Percentiles rank a stretch among this genome's conserved stretches.
These are phyloP conservation scores for Oceanites oceanicus DNA, from an alignment of 2,113 vertebrate genomes.

Conservation along the genomic window DNA sequence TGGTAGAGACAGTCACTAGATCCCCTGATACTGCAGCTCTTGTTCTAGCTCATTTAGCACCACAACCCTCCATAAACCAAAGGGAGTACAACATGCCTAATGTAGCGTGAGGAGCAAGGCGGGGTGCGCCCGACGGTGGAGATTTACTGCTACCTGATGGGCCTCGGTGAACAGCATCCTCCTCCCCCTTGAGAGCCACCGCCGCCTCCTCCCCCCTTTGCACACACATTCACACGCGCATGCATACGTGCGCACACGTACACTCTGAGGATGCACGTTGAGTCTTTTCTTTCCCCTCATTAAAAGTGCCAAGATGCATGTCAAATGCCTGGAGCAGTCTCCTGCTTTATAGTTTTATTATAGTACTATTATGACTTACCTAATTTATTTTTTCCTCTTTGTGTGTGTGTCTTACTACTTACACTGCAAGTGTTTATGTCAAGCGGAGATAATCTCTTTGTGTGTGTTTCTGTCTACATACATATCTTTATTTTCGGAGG, in stretches of 20 bases:
- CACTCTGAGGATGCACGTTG: not conserved
- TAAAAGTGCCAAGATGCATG: slow-evolving; percentile 65
- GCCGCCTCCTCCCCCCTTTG: not conserved
- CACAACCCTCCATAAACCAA: slow-evolving; percentile 56
- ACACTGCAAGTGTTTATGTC: slow-evolving; percentile 4
- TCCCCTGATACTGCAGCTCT: slow-evolving; percentile 53
- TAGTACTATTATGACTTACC: slow-evolving; percentile 50
- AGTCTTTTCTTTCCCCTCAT: slow-evolving; percentile 57
- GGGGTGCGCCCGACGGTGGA: not conserved
- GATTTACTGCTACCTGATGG: slow-evolving; percentile 65
- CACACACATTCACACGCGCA: not conserved
- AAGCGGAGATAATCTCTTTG: not conserved
- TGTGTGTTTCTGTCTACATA: not conserved
- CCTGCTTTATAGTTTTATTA: slow-evolving; percentile 65
- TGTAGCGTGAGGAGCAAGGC: slow-evolving; percentile 60
- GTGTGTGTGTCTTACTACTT: not conserved
- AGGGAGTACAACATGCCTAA: slow-evolving; percentile 64
- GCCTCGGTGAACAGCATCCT: not conserved
- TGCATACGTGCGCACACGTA: not conserved
- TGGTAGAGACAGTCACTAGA: slow-evolving; percentile 1
- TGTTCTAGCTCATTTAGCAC: slow-evolving; percentile 67
- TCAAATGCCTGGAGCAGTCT: slow-evolving; percentile 67
- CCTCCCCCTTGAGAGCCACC: not conserved
- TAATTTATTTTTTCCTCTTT: slow-evolving; percentile 63
- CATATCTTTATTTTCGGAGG: not conserved